Conservation (phyloP, 2,113 vertebrate species). For the Numida meleagris region DNA sequence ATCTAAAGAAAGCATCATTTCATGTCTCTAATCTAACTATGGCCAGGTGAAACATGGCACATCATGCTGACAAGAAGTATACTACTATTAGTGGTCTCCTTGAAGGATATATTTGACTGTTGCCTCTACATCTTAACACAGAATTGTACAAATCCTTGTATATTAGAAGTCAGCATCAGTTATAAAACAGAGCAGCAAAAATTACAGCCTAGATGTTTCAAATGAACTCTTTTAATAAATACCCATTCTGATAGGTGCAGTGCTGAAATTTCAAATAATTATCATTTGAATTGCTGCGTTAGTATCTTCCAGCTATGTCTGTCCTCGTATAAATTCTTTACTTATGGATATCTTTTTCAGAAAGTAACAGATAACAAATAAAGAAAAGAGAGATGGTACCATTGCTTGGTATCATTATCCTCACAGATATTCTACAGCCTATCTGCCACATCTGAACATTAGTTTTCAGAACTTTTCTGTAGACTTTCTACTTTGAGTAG, state of each 20-base stretch:
- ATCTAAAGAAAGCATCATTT: neutral
- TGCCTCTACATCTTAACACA: neutral
- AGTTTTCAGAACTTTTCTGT: neutral
- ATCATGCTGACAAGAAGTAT: neutral
- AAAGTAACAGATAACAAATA: neutral
- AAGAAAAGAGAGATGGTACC: neutral
- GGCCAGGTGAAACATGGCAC: neutral
- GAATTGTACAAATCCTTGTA: neutral
- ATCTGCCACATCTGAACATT: neutral
- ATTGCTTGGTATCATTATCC: neutral
- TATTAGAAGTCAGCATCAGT: neutral
- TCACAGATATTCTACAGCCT: neutral
- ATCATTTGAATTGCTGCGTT: neutral
- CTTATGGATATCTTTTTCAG: neutral
- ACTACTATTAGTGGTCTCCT: neutral
- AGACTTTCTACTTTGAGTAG: neutral
- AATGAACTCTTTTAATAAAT: neutral
- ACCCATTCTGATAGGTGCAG: neutral
- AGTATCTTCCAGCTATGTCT: neutral
- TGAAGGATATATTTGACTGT: neutral
- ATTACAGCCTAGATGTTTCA: neutral
- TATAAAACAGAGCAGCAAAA: neutral
- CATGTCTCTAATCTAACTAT: neutral
- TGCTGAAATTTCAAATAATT: neutral
- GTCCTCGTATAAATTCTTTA: neutral